phyloP scores from a whole-genome alignment of 2,113 vertebrate species.

The Antechinus flavipes region DNA sequence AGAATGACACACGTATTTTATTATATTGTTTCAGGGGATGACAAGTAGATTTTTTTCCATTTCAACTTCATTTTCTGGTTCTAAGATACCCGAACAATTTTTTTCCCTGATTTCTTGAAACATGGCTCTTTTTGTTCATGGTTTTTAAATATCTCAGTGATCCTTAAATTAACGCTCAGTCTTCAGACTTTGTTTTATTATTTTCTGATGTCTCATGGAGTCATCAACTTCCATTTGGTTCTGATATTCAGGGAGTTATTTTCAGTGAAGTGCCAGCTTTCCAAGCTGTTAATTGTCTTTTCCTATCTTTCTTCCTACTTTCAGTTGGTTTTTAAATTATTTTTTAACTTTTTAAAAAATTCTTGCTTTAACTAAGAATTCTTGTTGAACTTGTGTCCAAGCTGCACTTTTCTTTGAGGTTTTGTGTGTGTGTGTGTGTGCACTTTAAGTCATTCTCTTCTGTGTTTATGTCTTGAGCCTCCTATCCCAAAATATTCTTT shows the following conservation, averaged over 20 bases:
- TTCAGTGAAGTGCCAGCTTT: neutral
- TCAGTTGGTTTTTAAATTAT: neutral
- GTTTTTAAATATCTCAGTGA: neutral
- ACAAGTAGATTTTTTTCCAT: neutral
- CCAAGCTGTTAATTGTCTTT: neutral
- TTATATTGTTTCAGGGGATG: neutral
- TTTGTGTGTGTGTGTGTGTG: neutral
- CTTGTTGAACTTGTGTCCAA: neutral
- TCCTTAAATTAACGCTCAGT: neutral
- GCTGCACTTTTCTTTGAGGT: neutral
- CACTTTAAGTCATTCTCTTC: neutral
- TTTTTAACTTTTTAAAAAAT: neutral
- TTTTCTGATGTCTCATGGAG: neutral
- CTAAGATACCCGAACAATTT: neutral
- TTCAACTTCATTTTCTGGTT: neutral
- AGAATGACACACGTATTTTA: neutral
- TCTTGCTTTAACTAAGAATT: neutral
- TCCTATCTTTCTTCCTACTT: neutral
- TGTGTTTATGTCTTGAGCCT: neutral
- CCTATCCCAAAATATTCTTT: neutral
- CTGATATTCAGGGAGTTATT: neutral
- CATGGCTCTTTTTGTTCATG: neutral
- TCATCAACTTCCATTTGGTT: neutral
- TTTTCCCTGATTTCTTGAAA: neutral
- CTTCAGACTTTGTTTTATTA: neutral